These are phyloP conservation scores for Myotis myotis DNA, from an alignment of 2,797 vertebrate species.

Conservation along the genomic window DNA sequence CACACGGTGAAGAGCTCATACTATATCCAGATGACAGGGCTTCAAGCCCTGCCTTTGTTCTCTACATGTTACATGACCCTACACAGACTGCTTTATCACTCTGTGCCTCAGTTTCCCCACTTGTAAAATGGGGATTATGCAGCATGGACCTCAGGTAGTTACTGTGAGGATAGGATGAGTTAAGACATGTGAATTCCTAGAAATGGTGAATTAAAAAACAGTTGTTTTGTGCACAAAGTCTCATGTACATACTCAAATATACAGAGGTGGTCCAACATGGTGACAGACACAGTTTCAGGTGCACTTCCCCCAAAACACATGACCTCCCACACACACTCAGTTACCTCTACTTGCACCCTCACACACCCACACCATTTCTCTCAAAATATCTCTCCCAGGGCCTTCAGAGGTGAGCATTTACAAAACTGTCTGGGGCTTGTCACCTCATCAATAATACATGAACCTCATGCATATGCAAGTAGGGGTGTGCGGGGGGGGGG, in stretches of 20 bases:
- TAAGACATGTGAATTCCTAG: background rate
- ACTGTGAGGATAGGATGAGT: background rate
- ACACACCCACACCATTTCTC: conserved; percentile 47
- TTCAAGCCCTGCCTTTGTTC: background rate
- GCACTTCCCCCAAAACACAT: background rate
- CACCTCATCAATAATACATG: conserved; percentile 84
- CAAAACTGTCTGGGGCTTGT: conserved; percentile 81
- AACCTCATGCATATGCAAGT: conserved; percentile 82
- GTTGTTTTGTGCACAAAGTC: conserved; percentile 41
- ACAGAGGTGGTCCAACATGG: background rate
- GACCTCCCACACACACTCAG: background rate
- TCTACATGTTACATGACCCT: background rate
- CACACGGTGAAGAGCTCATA: background rate
- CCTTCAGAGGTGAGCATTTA: conserved; percentile 73
- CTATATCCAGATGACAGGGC: background rate
- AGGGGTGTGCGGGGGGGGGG: conserved; percentile 26
- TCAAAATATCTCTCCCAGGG: conserved; percentile 65
- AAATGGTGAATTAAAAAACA: conserved; percentile 6
- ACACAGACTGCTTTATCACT: background rate
- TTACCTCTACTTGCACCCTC: background rate
- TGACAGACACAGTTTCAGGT: background rate
- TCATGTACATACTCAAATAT: conserved; percentile 17
- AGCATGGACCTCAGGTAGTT: background rate
- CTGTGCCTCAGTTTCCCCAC: conserved; percentile 26
- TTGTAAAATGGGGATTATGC: background rate